Evolutionary conservation across 2,888 invertebrate species (phyloP).

Genomic region (Ophraella communa): DNA sequence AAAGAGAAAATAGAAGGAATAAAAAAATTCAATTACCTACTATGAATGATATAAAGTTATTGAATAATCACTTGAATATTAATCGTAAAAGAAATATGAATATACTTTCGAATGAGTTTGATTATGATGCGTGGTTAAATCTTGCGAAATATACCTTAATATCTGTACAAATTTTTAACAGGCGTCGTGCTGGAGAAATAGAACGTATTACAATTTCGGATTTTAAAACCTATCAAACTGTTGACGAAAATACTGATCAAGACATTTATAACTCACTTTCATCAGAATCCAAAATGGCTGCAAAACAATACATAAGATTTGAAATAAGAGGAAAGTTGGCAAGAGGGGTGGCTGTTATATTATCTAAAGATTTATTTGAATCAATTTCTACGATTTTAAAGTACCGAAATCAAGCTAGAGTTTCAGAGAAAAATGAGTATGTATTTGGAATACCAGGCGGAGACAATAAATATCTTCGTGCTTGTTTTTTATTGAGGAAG

Average conservation of each 20-base stretch:
- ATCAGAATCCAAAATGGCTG: slow-evolving; percentile 1
- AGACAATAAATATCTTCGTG: slow-evolving; percentile 32
- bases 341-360: slow-evolving; percentile 17
- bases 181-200: slow-evolving; percentile 33
- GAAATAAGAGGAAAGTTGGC: slow-evolving; percentile 17
- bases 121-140: slow-evolving; percentile 14
- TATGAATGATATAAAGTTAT: slow-evolving; percentile 4
- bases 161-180: slow-evolving; percentile 34
- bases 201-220: slow-evolving; percentile 27
- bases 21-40: slow-evolving; percentile 16
- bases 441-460: slow-evolving; percentile 28
- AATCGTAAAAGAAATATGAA: background rate
- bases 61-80: slow-evolving; percentile 8
- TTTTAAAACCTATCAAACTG: slow-evolving; percentile 24
- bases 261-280: slow-evolving; percentile 16
- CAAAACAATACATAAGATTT: slow-evolving; percentile 18
- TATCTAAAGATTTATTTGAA: slow-evolving; percentile 9
- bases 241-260: slow-evolving; percentile 18
- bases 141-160: slow-evolving; percentile 32
- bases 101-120: slow-evolving; percentile 2
- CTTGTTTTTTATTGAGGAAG: slow-evolving; percentile 40
- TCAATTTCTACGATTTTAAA: slow-evolving; percentile 19
- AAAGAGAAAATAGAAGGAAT: slow-evolving; percentile 10
- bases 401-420: slow-evolving; percentile 15
- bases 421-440: slow-evolving; percentile 21